A percentile compares a stretch with the other conserved stretches of the same genome.
Conservation (phyloP, 92 coral and sea anemone species). For the Umimayanthus kanabou region DNA sequence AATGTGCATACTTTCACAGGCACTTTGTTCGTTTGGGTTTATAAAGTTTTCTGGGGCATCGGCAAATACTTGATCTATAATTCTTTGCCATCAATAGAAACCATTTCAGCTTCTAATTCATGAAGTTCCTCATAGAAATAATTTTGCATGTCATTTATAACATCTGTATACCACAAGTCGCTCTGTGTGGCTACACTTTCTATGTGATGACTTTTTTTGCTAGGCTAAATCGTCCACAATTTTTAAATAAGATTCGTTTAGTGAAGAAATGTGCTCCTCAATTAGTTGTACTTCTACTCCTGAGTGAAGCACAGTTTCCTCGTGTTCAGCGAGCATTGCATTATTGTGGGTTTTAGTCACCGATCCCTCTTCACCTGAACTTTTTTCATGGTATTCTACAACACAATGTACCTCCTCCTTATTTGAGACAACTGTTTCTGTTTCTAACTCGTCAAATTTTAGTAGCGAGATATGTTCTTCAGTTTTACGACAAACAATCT, state of each 20-base stretch:
- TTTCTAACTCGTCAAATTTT: too few relatives aligned
- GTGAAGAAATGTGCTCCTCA: background rate
- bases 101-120: background rate
- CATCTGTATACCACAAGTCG: background rate
- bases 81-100: background rate
- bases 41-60: constrained; percentile 8
- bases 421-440: background rate
- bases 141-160: background rate
- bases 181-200: constrained; percentile 6
- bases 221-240: background rate
- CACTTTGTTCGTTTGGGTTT: background rate
- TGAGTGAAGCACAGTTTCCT: constrained; percentile 2
- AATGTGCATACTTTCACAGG: constrained; percentile 1
- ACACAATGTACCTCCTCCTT: background rate
- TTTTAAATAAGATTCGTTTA: background rate
- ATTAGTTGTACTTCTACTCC: constrained; percentile 2
- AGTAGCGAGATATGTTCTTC: too few relatives aligned
- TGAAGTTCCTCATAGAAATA: constrained; percentile 3
- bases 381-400: background rate
- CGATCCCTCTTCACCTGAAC: background rate
- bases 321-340: constrained; percentile 2
- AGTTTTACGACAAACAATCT: background rate
- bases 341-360: background rate
- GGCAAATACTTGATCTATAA: background rate
- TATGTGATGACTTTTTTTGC: background rate